A percentile compares a stretch with the other conserved stretches of the same genome.
Conservation (phyloP, 2,113 vertebrate genomes). For the Passer montanus region DNA sequence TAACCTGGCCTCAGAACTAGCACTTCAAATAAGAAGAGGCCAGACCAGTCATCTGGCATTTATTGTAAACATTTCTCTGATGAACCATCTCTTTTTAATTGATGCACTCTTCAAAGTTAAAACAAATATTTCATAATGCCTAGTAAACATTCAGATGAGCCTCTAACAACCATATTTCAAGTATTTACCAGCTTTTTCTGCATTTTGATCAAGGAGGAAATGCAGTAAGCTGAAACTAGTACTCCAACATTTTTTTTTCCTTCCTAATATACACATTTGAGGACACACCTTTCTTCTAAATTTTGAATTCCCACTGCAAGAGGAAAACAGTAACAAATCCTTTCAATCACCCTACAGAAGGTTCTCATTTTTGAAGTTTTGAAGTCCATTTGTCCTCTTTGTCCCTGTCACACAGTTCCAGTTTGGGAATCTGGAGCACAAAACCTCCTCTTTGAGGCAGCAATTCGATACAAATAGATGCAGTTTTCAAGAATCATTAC, state of each 20-base stretch:
- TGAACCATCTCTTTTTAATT: constrained; percentile 7
- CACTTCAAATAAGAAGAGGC: not conserved
- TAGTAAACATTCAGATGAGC: constrained; percentile 21
- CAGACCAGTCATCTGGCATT: not conserved
- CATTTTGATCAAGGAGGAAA: not conserved
- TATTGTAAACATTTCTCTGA: constrained; percentile 1
- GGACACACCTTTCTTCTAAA: not conserved
- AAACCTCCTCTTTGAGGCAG: not conserved
- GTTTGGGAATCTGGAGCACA: not conserved
- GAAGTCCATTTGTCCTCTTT: not conserved
- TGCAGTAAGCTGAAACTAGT: not conserved
- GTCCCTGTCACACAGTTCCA: not conserved
- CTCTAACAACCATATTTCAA: constrained; percentile 14
- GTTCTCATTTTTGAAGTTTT: not conserved
- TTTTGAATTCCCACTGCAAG: not conserved
- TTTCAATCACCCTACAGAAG: not conserved
- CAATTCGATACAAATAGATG: not conserved
- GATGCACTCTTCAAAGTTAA: constrained; percentile 24
- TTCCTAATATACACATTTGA: not conserved
- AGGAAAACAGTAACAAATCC: not conserved
- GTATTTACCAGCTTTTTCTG: not conserved
- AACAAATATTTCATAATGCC: constrained; percentile 38
- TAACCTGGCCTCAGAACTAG: not conserved
- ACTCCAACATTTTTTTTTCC: not conserved
- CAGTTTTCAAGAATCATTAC: not conserved